phyloP scores from a whole-genome alignment of 2,113 vertebrate genomes.

The Melospiza melodia region DNA sequence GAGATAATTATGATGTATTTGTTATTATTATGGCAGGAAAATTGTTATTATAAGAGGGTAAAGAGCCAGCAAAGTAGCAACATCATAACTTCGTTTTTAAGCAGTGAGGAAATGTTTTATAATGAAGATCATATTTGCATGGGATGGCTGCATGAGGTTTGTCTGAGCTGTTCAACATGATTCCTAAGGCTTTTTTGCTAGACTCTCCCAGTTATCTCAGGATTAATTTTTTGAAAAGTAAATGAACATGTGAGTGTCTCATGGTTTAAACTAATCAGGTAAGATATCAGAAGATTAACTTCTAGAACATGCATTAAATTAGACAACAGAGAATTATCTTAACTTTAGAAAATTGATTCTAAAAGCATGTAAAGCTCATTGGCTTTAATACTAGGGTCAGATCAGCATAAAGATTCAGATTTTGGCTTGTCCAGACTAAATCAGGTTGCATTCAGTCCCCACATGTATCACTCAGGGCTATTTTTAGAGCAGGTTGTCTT shows the following conservation, averaged over 20 bases:
- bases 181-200: background rate
- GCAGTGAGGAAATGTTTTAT: background rate
- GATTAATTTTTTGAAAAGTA: background rate
- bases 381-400: background rate
- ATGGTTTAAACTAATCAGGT: background rate
- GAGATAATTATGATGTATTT: constrained; percentile 33
- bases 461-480: background rate
- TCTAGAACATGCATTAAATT: background rate
- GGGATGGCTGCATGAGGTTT: background rate
- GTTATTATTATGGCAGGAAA: background rate
- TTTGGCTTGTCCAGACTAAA: background rate
- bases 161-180: background rate
- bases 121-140: background rate
- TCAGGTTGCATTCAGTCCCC: background rate
- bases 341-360: background rate
- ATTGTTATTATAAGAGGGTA: background rate
- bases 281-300: background rate
- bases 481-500: background rate
- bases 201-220: background rate
- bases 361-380: background rate
- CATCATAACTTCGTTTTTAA: background rate
- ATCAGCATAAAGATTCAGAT: background rate
- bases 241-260: background rate
- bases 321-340: background rate
- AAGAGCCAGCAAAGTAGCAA: background rate